A percentile compares a stretch with the other conserved stretches of the same genome.
phyloP scores from a whole-genome alignment of 2,888 invertebrate genomes.

The Schizotus pectinicornis region DNA sequence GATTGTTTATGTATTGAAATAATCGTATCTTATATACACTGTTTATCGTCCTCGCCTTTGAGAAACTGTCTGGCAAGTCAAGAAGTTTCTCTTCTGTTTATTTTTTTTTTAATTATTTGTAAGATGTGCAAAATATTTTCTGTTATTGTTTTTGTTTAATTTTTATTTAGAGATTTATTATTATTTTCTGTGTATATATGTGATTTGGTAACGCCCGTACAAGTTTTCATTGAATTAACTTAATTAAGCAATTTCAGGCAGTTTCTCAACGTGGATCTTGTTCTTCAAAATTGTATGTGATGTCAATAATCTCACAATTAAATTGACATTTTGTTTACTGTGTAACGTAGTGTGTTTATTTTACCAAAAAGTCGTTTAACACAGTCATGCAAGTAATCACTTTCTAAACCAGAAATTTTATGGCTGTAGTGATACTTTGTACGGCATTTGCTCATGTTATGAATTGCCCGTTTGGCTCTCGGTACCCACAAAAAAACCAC shows the following conservation, averaged over 20 bases:
- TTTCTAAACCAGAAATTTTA: slow-evolving; percentile 19
- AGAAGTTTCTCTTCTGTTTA: neutral
- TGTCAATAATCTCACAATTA: slow-evolving; percentile 58
- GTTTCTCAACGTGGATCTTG: slow-evolving; percentile 42
- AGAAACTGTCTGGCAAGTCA: slow-evolving; percentile 34
- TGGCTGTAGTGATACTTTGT: slow-evolving; percentile 42
- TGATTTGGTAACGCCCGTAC: neutral
- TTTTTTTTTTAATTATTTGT: slow-evolving; percentile 12
- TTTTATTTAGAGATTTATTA: slow-evolving; percentile 30
- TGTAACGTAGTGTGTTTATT: slow-evolving; percentile 23
- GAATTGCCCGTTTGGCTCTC: slow-evolving; percentile 31
- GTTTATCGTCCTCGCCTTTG: slow-evolving; percentile 33
- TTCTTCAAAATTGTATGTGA: slow-evolving; percentile 59
- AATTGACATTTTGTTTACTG: slow-evolving; percentile 25
- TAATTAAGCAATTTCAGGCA: slow-evolving; percentile 27
- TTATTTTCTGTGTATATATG: slow-evolving; percentile 10
- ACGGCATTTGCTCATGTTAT: slow-evolving; percentile 50
- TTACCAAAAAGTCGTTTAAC: slow-evolving; percentile 30
- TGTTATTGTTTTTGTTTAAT: slow-evolving; percentile 33
- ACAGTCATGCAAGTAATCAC: slow-evolving; percentile 25
- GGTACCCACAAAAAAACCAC: slow-evolving; percentile 13
- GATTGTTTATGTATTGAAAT: slow-evolving; percentile 59
- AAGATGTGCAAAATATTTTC: slow-evolving; percentile 23
- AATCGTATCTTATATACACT: slow-evolving; percentile 57
- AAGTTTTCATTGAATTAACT: too few relatives aligned